A percentile compares a stretch with the other conserved stretches of the same genome.
Evolutionary conservation across 2,797 vertebrate species (phyloP).

Genomic region (Helostoma temminkii): DNA sequence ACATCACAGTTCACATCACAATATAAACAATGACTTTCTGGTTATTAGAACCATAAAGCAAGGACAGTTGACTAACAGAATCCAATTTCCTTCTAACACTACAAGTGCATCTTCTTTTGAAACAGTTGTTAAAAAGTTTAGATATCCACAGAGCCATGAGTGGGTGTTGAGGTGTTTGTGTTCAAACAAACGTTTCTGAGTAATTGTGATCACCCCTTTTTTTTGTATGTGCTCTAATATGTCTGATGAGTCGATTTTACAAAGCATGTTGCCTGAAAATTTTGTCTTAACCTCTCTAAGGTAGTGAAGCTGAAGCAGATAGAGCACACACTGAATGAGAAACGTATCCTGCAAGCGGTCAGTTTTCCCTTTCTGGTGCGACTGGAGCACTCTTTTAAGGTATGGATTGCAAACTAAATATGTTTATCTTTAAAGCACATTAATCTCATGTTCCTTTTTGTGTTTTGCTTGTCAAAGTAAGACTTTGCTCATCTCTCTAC

Average conservation of each 20-base stretch:
- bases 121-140: not conserved
- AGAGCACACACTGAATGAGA: constrained; percentile 95
- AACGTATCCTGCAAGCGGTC: constrained; percentile 94
- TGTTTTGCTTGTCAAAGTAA: constrained; percentile 20
- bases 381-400: constrained; percentile 95
- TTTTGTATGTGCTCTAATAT: not conserved
- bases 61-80: not conserved
- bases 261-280: not conserved
- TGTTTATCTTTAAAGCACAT: not conserved
- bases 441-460: not conserved
- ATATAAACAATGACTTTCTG: not conserved
- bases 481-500: constrained; percentile 25
- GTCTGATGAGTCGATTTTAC: not conserved
- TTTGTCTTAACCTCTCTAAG: constrained; percentile 60
- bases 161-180: not conserved
- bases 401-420: constrained; percentile 25
- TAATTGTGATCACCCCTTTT: not conserved
- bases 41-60: not conserved
- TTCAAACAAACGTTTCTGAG: not conserved
- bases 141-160: not conserved
- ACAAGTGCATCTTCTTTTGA: not conserved
- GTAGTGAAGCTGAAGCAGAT: constrained; percentile 97
- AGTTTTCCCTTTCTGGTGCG: constrained; percentile 94
- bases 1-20: not conserved
- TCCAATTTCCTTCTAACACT: not conserved